These are phyloP conservation scores for Nemoura dubitans DNA, from an alignment of 2,888 invertebrate genomes.

Conservation along the genomic window DNA sequence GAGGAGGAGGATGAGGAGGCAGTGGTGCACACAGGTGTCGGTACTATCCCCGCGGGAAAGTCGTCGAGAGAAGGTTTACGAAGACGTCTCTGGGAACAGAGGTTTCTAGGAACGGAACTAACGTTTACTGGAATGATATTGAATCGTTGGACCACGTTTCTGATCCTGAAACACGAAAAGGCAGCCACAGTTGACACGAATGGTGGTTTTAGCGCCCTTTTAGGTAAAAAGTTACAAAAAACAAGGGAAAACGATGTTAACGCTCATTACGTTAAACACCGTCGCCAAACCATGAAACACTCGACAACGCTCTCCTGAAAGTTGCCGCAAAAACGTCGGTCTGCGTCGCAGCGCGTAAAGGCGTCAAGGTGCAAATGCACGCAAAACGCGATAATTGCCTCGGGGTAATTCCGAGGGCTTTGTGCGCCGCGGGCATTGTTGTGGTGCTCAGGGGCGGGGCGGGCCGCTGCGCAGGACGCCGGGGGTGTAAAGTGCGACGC, in stretches of 20 bases:
- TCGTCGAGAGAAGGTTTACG: background rate
- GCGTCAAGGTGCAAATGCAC: background rate
- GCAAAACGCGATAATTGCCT: background rate
- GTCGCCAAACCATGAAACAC: background rate
- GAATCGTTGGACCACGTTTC: no score
- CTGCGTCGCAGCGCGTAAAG: background rate
- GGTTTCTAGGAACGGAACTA: no score
- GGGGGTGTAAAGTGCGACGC: background rate
- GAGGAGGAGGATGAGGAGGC: background rate
- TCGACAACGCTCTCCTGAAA: background rate
- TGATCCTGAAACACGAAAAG: no score
- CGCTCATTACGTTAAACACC: background rate
- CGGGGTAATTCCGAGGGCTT: no score
- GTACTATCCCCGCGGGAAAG: background rate
- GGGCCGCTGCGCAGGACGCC: background rate
- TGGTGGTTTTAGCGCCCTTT: no score
- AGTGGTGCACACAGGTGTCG: background rate
- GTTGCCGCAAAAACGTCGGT: background rate
- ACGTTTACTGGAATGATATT: no score
- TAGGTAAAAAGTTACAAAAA: background rate
- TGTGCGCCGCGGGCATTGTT: background rate
- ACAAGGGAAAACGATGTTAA: background rate
- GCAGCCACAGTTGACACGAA: no score
- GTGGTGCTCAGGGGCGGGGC: background rate
- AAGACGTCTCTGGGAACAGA: background rate